A percentile compares a stretch with the other conserved stretches of the same genome.
Conservation (phyloP, 2,797 vertebrate species). For the Petrocephalus schoutedeni region DNA sequence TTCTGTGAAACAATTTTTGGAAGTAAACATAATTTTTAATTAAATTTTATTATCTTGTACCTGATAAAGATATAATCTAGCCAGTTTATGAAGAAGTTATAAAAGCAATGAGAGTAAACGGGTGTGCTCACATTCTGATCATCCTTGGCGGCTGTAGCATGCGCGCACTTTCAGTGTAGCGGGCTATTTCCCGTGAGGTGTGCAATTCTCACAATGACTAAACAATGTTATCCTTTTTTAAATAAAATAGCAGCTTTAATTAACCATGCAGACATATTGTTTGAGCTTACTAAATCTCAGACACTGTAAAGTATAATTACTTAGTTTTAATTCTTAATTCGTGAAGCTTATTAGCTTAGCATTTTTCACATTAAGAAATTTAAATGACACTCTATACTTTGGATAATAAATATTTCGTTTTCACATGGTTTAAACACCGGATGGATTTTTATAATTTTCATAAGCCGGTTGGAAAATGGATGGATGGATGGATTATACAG, state of each 20-base stretch:
- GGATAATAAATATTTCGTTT: neutral
- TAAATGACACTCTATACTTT: neutral
- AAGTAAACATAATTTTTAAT: neutral
- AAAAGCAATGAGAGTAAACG: neutral
- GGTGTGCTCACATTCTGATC: neutral
- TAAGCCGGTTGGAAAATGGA: no score
- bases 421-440: neutral
- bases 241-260: neutral
- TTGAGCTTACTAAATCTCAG: neutral
- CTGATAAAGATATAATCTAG: neutral
- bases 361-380: neutral
- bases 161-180: neutral
- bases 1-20: neutral
- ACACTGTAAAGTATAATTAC: neutral
- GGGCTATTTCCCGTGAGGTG: neutral
- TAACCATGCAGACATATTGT: neutral
- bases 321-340: neutral
- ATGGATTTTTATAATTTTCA: no score
- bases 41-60: neutral
- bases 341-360: neutral
- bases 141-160: neutral
- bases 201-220: no score
- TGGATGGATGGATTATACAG: neutral
- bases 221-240: neutral
- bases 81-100: neutral